A percentile compares a stretch with the other conserved stretches of the same genome.
Conservation (phyloP, 1,140 invertebrate species). For the Drosophila equinoxialis region DNA sequence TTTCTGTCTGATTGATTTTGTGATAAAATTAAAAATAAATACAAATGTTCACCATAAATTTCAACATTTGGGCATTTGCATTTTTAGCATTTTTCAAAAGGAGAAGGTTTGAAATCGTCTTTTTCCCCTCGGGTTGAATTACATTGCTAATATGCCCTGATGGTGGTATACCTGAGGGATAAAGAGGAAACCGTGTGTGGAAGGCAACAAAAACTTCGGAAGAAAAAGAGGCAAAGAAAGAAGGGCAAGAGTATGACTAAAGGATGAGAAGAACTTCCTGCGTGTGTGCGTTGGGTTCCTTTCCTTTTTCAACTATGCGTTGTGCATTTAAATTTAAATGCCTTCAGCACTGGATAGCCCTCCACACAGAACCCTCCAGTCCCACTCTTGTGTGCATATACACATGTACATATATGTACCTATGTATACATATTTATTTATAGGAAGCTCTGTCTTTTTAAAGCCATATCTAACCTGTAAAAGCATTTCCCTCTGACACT, state of each 20-base stretch:
- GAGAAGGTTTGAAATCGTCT: slow-evolving; percentile 18
- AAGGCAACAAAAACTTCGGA: not conserved
- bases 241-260: slow-evolving; percentile 18
- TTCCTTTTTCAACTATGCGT: slow-evolving; percentile 61
- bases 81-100: slow-evolving; percentile 28
- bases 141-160: slow-evolving; percentile 64
- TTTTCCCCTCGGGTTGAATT: slow-evolving; percentile 57
- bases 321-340: slow-evolving; percentile 78
- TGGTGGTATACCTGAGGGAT: slow-evolving; percentile 46
- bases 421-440: slow-evolving; percentile 22
- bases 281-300: slow-evolving; percentile 31
- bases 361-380: not conserved
- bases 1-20: slow-evolving; percentile 71
- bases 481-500: slow-evolving; percentile 17
- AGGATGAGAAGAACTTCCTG: slow-evolving; percentile 36
- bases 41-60: slow-evolving; percentile 71
- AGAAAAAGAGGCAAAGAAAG: slow-evolving; percentile 2
- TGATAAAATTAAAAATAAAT: slow-evolving; percentile 76
- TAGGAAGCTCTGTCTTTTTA: slow-evolving; percentile 17
- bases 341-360: slow-evolving; percentile 46
- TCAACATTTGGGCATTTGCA: slow-evolving; percentile 66
- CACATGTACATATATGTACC: not conserved
- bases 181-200: not conserved
- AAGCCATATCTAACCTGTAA: slow-evolving; percentile 34
- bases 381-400: too few species aligned